Base-by-base conservation (phyloP, 2,797 vertebrate genomes). In the Dromococcyx pavoninus region DNA sequence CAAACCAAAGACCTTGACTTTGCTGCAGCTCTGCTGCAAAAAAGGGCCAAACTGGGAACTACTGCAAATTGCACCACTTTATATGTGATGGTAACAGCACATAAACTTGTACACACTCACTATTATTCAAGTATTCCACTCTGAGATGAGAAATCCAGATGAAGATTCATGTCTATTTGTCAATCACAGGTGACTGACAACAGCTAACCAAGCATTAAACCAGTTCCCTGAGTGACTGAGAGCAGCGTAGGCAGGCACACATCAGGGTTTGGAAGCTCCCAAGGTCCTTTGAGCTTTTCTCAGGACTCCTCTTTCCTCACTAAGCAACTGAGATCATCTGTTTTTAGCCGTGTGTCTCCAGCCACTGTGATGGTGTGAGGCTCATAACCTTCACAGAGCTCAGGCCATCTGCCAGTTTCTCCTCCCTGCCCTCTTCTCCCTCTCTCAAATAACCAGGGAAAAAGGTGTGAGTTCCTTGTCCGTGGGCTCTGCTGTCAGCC, bases 291-390 rank as follows among this genome's bases (percentile, higher is more conserved):
- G 17, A 93, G 24, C 23, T 86, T 57, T 74, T 33, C 41, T 81
- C 33, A 43, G 41, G 54, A 37, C 10, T 57, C 44, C 17, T 60
- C 16, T 46, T 67, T 37, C 44, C 44, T 58, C 54, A 57, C 24
- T 50, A 53, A 78, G 83, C 30, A 74, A 57, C 30, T 27, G 41
- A 11, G 69, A 81, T 69, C 14, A 30, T 21, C 30, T 69, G 17
- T 7, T 78, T 71, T 51, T n/a, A 50, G 76, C 46, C 70, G 46
- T 5, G 30, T 25, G n/a, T 73, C 14, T 30, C 22, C 32, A 48
- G 13, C 17, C 25, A 69, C 7, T 41, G n/a, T 5, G 28, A 41
- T 4, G 7, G 16, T 0, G 1, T 18, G 27, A 86, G 43, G n/a
- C 25, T 65, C 56, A 25, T 50, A 71, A 23, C 7, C 33, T 54